Evolutionary conservation across 2,888 invertebrate genomes (phyloP).

Genomic region (Phaedon cochleariae): DNA sequence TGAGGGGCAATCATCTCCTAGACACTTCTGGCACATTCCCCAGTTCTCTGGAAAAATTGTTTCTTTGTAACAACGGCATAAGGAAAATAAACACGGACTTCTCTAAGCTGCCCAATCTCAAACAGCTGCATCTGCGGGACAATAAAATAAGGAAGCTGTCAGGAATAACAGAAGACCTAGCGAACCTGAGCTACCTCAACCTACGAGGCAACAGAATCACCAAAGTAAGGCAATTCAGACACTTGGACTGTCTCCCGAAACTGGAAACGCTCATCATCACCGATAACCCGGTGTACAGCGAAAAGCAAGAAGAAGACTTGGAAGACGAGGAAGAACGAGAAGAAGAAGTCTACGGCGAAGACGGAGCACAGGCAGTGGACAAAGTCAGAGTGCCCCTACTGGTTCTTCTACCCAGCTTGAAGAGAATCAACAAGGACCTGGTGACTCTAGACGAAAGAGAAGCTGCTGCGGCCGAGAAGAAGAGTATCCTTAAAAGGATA

Average conservation of each 20-base stretch:
- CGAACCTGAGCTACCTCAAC: slow-evolving; percentile 67
- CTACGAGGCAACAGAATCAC: slow-evolving; percentile 66
- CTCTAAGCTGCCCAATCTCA: slow-evolving; percentile 68
- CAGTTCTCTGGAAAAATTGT: slow-evolving; percentile 72
- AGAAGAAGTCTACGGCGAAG: slow-evolving; percentile 51
- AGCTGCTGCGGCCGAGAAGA: slow-evolving; percentile 47
- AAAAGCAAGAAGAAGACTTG: background rate
- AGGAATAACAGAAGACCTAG: slow-evolving; percentile 63
- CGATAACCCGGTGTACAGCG: slow-evolving; percentile 64
- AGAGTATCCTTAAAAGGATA: slow-evolving; percentile 51
- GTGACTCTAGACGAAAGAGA: slow-evolving; percentile 66
- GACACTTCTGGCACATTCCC: slow-evolving; percentile 64
- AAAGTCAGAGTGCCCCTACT: slow-evolving; percentile 56
- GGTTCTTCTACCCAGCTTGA: slow-evolving; percentile 65
- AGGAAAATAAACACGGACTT: slow-evolving; percentile 62
- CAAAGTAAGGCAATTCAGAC: slow-evolving; percentile 66
- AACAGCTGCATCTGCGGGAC: slow-evolving; percentile 75
- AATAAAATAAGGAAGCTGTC: slow-evolving; percentile 69
- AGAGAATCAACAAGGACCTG: slow-evolving; percentile 66
- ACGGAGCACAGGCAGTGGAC: slow-evolving; percentile 58
- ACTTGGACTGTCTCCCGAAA: slow-evolving; percentile 63
- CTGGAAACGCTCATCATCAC: slow-evolving; percentile 65
- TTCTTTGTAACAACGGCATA: slow-evolving; percentile 62
- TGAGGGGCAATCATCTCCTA: slow-evolving; percentile 64
- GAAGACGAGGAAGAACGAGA: slow-evolving; percentile 39